Percentiles rank a stretch among this genome's conserved stretches.
phyloP scores from a whole-genome alignment of 2,113 vertebrate genomes.

The Etheostoma spectabile region DNA sequence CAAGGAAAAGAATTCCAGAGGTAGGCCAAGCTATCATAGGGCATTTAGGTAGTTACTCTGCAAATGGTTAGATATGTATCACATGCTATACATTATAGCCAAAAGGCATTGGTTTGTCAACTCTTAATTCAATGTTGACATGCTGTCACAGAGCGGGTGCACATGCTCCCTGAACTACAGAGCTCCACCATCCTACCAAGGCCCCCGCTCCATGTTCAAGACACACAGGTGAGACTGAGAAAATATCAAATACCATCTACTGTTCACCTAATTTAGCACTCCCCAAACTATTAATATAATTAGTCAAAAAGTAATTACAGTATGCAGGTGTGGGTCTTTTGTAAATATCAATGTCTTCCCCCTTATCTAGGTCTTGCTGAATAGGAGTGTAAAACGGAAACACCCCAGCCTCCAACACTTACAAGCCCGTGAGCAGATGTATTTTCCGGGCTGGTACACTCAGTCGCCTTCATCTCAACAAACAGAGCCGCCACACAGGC shows the following conservation, averaged over 20 bases:
- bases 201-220: conserved; percentile 61
- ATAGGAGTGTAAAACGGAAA: conserved; percentile 31
- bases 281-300: neutral
- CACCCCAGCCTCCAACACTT: conserved; percentile 39
- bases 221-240: conserved; percentile 78
- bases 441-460: conserved; percentile 59
- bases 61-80: neutral
- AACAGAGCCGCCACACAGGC: conserved; percentile 11
- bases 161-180: conserved; percentile 27
- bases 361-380: conserved; percentile 47
- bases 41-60: conserved; percentile 3
- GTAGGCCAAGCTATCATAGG: conserved; percentile 75
- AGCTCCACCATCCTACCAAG: conserved; percentile 45
- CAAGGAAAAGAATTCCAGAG: conserved; percentile 74
- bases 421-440: conserved; percentile 38
- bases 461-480: neutral
- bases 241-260: neutral
- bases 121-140: neutral
- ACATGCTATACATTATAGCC: neutral
- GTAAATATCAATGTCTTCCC: neutral
- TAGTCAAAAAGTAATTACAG: neutral
- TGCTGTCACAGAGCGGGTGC: conserved; percentile 30
- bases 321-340: neutral
- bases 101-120: accelerated
- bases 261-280: neutral